phyloP scores from a whole-genome alignment of 1,140 invertebrate genomes.

The Nymphalis io region DNA sequence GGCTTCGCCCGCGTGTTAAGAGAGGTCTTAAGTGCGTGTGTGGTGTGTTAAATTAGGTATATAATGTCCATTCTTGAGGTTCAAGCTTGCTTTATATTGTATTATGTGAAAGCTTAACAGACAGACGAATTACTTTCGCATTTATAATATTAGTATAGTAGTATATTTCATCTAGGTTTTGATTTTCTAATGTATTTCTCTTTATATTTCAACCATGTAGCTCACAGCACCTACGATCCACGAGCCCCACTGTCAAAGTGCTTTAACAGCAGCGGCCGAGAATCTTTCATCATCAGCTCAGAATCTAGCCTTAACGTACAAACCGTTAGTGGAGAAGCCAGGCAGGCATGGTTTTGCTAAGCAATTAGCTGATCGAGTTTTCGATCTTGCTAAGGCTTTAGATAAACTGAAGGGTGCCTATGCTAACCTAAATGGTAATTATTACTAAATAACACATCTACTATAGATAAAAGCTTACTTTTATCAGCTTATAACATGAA shows the following conservation, averaged over 20 bases:
- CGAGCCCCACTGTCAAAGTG: slow-evolving; percentile 66
- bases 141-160: no score
- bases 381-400: slow-evolving; percentile 54
- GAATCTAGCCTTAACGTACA: slow-evolving; percentile 45
- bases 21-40: no score
- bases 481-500: not conserved
- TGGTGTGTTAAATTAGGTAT: no score
- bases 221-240: slow-evolving; percentile 54
- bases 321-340: slow-evolving; percentile 49
- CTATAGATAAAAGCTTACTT: not conserved
- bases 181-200: slow-evolving; percentile 1
- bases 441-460: no score
- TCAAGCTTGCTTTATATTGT: no score
- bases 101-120: no score
- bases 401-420: slow-evolving; percentile 53
- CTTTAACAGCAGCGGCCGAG: slow-evolving; percentile 53
- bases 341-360: slow-evolving; percentile 37
- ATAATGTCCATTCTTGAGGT: no score
- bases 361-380: slow-evolving; percentile 35
- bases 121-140: no score
- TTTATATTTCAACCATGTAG: slow-evolving; percentile 44
- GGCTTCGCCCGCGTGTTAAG: no score
- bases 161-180: not conserved
- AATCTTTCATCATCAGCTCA: slow-evolving; percentile 49
- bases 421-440: slow-evolving; percentile 43